Conservation (phyloP, 2,113 vertebrate species). For the Mormyrus lacerda region DNA sequence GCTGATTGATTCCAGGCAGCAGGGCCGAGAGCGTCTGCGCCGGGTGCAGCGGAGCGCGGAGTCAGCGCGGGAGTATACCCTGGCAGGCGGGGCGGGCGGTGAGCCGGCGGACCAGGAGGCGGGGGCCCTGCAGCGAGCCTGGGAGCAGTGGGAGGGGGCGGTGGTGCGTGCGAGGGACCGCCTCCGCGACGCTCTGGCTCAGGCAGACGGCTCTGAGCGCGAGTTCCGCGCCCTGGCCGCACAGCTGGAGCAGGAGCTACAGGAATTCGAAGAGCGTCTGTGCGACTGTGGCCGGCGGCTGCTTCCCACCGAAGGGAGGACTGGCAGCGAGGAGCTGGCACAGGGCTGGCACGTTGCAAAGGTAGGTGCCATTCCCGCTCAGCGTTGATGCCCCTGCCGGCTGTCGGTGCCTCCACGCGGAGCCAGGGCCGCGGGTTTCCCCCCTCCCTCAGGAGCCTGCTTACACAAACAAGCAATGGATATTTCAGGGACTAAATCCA, state of each 20-base stretch:
- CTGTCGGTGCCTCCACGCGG: background rate
- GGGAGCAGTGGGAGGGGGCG: conserved; percentile 86
- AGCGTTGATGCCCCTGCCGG: background rate
- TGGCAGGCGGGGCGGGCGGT: conserved; percentile 64
- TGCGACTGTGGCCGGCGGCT: conserved; percentile 66
- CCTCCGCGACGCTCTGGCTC: conserved; percentile 68
- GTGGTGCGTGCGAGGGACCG: conserved; percentile 60
- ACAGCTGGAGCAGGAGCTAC: conserved; percentile 70
- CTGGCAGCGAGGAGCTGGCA: conserved; percentile 72
- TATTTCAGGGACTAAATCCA: background rate
- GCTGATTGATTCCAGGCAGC: conserved; percentile 78
- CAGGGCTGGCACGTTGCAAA: conserved; percentile 77
- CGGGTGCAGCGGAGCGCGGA: conserved; percentile 71
- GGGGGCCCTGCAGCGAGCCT: conserved; percentile 77
- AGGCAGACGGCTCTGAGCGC: conserved; percentile 72
- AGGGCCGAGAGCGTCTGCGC: conserved; percentile 73
- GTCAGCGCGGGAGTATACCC: conserved; percentile 65
- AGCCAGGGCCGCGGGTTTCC: background rate
- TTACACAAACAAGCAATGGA: background rate
- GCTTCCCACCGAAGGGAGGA: conserved; percentile 63
- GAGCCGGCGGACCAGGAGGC: conserved; percentile 78
- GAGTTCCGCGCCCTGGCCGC: conserved; percentile 67
- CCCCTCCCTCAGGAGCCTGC: background rate
- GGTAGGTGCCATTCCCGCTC: conserved; percentile 50
- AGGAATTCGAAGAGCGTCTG: conserved; percentile 60